Conservation (phyloP, 2,888 invertebrate genomes). For the Dryobota labecula region DNA sequence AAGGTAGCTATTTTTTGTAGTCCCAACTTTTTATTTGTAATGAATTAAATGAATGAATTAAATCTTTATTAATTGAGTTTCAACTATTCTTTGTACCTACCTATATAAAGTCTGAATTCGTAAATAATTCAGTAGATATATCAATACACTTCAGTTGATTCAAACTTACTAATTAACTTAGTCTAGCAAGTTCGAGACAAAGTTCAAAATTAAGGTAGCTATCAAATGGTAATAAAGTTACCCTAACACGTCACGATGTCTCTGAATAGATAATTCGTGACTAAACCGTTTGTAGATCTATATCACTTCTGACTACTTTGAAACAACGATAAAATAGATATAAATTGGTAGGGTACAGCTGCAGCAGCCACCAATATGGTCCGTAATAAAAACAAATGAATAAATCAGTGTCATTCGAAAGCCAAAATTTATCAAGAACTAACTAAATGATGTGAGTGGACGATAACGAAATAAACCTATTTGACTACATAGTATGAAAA, state of each 20-base stretch:
- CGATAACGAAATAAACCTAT: background rate
- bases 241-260: conserved; percentile 24
- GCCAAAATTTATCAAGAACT: background rate
- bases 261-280: conserved; percentile 45
- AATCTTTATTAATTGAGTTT: background rate
- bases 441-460: too few species aligned
- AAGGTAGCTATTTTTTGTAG: background rate
- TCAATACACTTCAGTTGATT: conserved; percentile 37
- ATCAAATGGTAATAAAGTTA: conserved; percentile 53
- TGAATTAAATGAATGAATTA: background rate
- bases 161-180: conserved; percentile 50
- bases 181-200: conserved; percentile 42
- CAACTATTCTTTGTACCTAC: background rate
- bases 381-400: background rate
- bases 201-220: conserved; percentile 47
- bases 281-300: conserved; percentile 41
- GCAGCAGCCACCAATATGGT: background rate
- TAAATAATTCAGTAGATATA: conserved; percentile 8
- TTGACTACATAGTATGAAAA: background rate
- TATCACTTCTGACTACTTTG: conserved; percentile 40
- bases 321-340: conserved; percentile 30
- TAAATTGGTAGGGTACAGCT: conserved; percentile 21
- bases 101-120: background rate
- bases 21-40: background rate
- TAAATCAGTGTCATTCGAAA: background rate